phyloP scores from a whole-genome alignment of 2,888 invertebrate genomes.

The Leptopilina myrica region DNA sequence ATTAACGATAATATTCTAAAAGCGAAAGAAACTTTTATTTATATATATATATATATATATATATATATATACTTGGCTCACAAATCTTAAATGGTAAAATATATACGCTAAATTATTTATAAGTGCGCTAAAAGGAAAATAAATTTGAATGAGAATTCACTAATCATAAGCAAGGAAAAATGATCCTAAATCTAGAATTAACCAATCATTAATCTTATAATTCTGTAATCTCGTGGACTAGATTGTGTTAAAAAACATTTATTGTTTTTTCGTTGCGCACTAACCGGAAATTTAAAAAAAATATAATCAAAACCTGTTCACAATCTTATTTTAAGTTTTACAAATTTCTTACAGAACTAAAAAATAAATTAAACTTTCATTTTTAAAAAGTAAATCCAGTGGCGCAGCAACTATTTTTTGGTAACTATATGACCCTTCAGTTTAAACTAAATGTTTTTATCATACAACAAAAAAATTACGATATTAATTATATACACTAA shows the following conservation, averaged over 20 bases:
- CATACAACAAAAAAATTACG: too few relatives aligned
- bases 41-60: too few relatives aligned
- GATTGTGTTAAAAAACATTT: conserved; percentile 65
- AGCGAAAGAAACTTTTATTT: conserved; percentile 6
- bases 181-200: conserved; percentile 2
- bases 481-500: too few relatives aligned
- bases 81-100: conserved; percentile 11
- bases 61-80: neutral
- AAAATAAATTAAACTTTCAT: neutral
- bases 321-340: neutral
- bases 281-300: neutral
- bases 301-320: neutral
- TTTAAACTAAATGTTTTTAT: too few relatives aligned
- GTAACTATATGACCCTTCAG: too few relatives aligned
- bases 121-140: conserved; percentile 16
- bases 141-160: conserved; percentile 25
- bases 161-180: conserved; percentile 31
- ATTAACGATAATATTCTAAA: neutral
- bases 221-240: conserved; percentile 67
- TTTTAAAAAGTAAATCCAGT: neutral
- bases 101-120: conserved; percentile 27
- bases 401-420: too few relatives aligned
- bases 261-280: conserved; percentile 48
- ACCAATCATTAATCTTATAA: conserved; percentile 28
- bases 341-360: neutral